Base-by-base conservation (phyloP, 2,113 vertebrate species). In the Chascanopsetta lugubris region DNA sequence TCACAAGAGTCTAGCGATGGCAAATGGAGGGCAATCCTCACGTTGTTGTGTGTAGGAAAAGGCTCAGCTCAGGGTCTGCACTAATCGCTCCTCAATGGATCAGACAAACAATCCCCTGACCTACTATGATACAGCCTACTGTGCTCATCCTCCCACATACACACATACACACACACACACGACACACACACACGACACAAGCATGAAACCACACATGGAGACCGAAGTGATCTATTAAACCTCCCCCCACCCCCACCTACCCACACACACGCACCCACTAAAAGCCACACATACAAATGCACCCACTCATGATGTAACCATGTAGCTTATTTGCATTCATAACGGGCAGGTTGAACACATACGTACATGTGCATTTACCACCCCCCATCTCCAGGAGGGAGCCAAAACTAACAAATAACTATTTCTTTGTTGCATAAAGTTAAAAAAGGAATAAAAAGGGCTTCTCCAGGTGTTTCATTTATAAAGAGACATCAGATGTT, bases 21-120 rank as follows among this genome's bases (percentile, higher is more conserved):
- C 24, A 54, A 76, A 79, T 61, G 38, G 42, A 82, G 68, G 18
- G 32, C 67, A 78, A 84, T 56, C 74, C 79, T 71, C 15, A 56
- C 34, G 56, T 72, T 49, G 45, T 71, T 74, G 63, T 71, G 48
- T 24, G 67, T 58, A 73, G 73, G 74, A 87, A 69, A 67, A 76
- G 69, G 62, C 60, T 65, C 30, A 13, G 54, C 79, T 83, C 84
- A 77, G 62, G 84, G 79, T 80, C 65, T 42, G 40, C 36, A 9
- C 62, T 88, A 88, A 89, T 89, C 84, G 18, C 82, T 72, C 72
- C 73, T 87, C 85, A 83, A 69, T 87, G 86, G 82, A 84, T 88
- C 86, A 88, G 85, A 88, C 79, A 73, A 83, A 85, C 84, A 88
- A 86, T 87, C 80, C 86, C 32, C 69, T 87, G 85, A 89, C 87